These are phyloP conservation scores for Parazoanthus darwini DNA, from an alignment of 92 coral and sea anemone genomes.

Conservation along the genomic window DNA sequence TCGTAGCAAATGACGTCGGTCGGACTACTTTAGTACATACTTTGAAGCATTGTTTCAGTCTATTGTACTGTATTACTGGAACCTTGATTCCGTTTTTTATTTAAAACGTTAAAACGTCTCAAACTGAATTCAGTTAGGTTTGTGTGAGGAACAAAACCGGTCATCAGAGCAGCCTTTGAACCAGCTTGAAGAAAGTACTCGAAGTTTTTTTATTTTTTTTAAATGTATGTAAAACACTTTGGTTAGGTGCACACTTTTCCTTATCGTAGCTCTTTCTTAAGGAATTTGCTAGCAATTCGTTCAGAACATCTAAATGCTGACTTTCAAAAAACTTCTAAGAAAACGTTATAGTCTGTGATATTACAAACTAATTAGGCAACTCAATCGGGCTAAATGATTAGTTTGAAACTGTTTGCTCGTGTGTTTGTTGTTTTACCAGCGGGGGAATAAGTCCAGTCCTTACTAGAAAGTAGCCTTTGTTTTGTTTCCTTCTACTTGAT, in stretches of 20 bases:
- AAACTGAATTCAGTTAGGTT: too few relatives aligned
- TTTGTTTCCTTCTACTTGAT: neutral
- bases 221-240: too few relatives aligned
- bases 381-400: neutral
- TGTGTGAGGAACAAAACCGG: too few relatives aligned
- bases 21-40: neutral
- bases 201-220: too few relatives aligned
- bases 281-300: too few relatives aligned
- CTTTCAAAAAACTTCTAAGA: neutral
- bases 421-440: constrained; percentile 23
- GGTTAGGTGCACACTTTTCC: too few relatives aligned
- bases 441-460: neutral
- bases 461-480: neutral
- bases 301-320: too few relatives aligned
- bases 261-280: too few relatives aligned
- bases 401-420: constrained; percentile 19
- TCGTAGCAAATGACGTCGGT: neutral
- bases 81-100: neutral
- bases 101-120: neutral
- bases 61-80: neutral
- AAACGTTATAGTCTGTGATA: neutral
- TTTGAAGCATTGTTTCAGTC: neutral
- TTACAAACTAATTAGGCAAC: neutral
- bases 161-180: too few relatives aligned
- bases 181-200: too few relatives aligned